Percentiles rank a stretch among this genome's conserved stretches.
Evolutionary conservation across 2,888 invertebrate genomes (phyloP).

Genomic region (Leptopterna dolabrata): DNA sequence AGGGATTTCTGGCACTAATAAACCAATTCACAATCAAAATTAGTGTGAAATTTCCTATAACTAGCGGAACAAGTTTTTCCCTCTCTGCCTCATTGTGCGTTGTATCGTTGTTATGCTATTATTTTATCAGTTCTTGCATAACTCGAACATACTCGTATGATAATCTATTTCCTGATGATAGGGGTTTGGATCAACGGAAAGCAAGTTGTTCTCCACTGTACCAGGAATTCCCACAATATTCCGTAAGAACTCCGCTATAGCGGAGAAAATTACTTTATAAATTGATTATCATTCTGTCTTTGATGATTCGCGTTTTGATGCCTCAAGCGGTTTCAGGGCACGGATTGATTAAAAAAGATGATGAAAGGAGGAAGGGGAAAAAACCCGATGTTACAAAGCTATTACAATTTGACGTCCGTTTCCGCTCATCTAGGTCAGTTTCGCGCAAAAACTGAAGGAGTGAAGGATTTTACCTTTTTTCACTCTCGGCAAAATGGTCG

Average conservation of each 20-base stretch:
- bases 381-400: conserved; percentile 1
- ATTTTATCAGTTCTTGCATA: too few species aligned
- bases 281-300: conserved; percentile 18
- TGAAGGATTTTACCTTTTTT: background rate
- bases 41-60: too few species aligned
- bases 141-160: too few species aligned
- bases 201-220: too few species aligned
- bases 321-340: background rate
- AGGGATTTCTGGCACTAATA: too few species aligned
- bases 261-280: conserved; percentile 35
- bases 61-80: too few species aligned
- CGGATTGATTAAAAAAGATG: conserved; percentile 47
- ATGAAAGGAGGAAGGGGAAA: background rate
- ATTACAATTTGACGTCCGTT: conserved; percentile 51
- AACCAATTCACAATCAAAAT: too few species aligned
- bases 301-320: background rate
- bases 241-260: background rate
- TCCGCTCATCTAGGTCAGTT: conserved; percentile 43
- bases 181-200: too few species aligned
- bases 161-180: too few species aligned
- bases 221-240: too few species aligned
- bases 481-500: background rate
- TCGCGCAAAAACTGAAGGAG: background rate
- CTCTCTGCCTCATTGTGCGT: too few species aligned
- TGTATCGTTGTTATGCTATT: too few species aligned